Evolutionary conservation across 2,888 invertebrate genomes (phyloP).

Genomic region (Eupithecia vulgata): DNA sequence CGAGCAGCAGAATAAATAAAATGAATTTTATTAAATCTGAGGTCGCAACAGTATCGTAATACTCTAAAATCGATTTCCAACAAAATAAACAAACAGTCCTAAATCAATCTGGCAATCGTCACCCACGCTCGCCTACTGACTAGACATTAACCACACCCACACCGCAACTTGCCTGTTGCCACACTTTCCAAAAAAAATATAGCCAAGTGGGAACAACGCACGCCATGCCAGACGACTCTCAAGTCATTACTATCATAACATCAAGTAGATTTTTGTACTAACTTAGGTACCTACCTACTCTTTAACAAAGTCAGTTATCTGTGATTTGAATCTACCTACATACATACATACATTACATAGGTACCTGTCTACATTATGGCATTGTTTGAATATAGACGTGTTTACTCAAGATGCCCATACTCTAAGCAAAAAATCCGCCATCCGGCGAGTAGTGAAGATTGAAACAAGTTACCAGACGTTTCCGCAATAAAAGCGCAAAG

Average conservation of each 20-base stretch:
- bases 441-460: slow-evolving; percentile 15
- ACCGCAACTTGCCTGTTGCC: slow-evolving; percentile 31
- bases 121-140: slow-evolving; percentile 34
- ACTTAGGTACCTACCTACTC: neutral
- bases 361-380: neutral
- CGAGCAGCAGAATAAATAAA: neutral
- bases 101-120: slow-evolving; percentile 22
- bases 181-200: slow-evolving; percentile 23
- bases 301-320: neutral
- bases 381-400: neutral
- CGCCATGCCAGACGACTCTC: neutral
- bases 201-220: neutral
- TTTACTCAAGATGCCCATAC: neutral
- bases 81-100: slow-evolving; percentile 23
- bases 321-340: neutral
- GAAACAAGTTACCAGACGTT: slow-evolving; percentile 23
- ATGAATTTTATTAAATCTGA: slow-evolving; percentile 6
- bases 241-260: too few species aligned
- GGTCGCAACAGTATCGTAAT: slow-evolving; percentile 20
- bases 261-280: neutral
- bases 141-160: slow-evolving; percentile 28
- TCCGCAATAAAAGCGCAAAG: slow-evolving; percentile 24
- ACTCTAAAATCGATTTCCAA: slow-evolving; percentile 25
- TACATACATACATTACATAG: too few species aligned
- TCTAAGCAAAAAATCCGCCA: slow-evolving; percentile 16